These are phyloP conservation scores for Scomber japonicus DNA, from an alignment of 2,113 vertebrate genomes.

Conservation along the genomic window DNA sequence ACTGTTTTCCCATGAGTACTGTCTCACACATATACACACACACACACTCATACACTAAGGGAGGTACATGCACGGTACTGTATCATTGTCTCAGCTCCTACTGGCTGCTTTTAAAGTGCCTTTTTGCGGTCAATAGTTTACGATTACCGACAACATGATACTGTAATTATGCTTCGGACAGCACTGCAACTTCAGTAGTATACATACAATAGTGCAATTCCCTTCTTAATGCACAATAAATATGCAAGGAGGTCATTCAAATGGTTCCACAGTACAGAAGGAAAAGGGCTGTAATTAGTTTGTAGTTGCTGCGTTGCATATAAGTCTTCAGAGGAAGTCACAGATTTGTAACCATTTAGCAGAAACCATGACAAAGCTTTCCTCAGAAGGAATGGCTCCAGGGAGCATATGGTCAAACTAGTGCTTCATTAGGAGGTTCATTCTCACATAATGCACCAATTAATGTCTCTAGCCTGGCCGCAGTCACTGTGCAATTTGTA, in stretches of 20 bases:
- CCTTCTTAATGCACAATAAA: slow-evolving; percentile 35
- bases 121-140: slow-evolving; percentile 50
- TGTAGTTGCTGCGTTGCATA: slow-evolving; percentile 46
- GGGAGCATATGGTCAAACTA: slow-evolving; percentile 45
- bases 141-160: slow-evolving; percentile 28
- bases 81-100: slow-evolving; percentile 38
- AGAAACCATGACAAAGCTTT: slow-evolving; percentile 64
- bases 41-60: slow-evolving; percentile 15
- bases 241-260: slow-evolving; percentile 25
- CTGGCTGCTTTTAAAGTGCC: slow-evolving; percentile 16
- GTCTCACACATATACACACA: background rate
- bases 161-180: slow-evolving; percentile 59
- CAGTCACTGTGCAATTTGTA: slow-evolving; percentile 44
- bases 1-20: slow-evolving; percentile 34
- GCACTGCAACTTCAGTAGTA: slow-evolving; percentile 8
- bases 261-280: slow-evolving; percentile 10
- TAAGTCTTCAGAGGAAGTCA: slow-evolving; percentile 50
- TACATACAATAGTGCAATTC: slow-evolving; percentile 15
- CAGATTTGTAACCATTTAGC: slow-evolving; percentile 60
- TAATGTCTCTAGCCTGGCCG: slow-evolving; percentile 49
- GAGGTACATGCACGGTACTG: slow-evolving; percentile 12
- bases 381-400: slow-evolving; percentile 39
- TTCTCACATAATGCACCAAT: slow-evolving; percentile 67
- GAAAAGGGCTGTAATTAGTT: slow-evolving; percentile 51
- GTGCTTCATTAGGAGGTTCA: slow-evolving; percentile 70